These are phyloP conservation scores for Phoxinus phoxinus DNA, from an alignment of 2,113 vertebrate genomes.

Conservation along the genomic window DNA sequence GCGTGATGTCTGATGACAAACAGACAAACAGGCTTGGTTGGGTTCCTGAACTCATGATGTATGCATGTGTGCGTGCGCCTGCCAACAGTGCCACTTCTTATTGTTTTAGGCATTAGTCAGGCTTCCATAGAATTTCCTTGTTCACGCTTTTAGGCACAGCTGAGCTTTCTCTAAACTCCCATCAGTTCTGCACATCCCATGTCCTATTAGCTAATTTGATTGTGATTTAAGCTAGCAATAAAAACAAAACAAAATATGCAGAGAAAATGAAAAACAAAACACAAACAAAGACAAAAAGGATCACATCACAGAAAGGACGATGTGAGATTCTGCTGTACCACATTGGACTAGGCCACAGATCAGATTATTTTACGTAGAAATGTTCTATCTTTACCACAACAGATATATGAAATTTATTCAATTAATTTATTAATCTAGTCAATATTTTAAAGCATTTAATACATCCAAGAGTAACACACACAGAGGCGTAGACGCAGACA, in stretches of 20 bases:
- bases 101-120: conserved; percentile 33
- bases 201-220: conserved; percentile 9
- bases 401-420: background rate
- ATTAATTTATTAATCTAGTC: background rate
- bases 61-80: conserved; percentile 4
- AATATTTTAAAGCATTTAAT: background rate
- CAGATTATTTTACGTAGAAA: background rate
- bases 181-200: conserved; percentile 14
- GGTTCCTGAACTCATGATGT: background rate
- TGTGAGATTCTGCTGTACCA: background rate
- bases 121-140: background rate
- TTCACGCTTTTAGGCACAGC: background rate
- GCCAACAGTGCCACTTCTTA: background rate
- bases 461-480: conserved; percentile 57
- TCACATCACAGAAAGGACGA: background rate
- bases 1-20: conserved; percentile 23
- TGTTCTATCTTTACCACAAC: background rate
- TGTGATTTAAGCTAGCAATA: background rate
- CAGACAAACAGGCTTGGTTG: conserved; percentile 17
- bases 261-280: no score
- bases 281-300: no score
- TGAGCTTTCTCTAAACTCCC: conserved; percentile 11
- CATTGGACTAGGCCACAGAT: background rate
- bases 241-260: no score
- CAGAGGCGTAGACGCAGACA: background rate